A percentile compares a stretch with the other conserved stretches of the same genome.
phyloP scores from a whole-genome alignment of 2,113 vertebrate genomes.

The Amia ocellicauda region DNA sequence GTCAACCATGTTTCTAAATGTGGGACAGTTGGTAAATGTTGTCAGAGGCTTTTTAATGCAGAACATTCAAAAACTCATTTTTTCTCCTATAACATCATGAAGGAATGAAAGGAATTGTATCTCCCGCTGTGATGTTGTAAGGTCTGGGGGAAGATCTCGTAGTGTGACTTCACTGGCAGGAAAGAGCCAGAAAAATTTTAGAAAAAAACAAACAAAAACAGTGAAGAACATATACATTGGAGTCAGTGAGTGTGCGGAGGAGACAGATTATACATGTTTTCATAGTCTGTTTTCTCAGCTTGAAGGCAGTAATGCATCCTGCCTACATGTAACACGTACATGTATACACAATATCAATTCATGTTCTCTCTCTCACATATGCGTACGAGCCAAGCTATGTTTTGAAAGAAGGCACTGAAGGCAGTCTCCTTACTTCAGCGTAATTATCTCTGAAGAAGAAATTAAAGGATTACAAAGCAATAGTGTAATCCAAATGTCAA shows the following conservation, averaged over 20 bases:
- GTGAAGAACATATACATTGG: too few species aligned
- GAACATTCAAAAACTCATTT: slow-evolving; percentile 26
- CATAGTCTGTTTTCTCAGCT: too few species aligned
- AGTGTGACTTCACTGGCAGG: slow-evolving; percentile 29
- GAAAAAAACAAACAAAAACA: slow-evolving; percentile 24
- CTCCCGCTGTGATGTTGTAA: neutral
- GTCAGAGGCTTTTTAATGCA: slow-evolving; percentile 42
- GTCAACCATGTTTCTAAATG: slow-evolving; percentile 7
- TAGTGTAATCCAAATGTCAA: slow-evolving; percentile 50
- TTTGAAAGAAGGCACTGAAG: slow-evolving; percentile 19
- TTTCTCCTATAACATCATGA: slow-evolving; percentile 2
- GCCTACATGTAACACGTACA: too few species aligned
- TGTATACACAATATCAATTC: too few species aligned
- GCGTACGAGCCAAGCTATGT: too few species aligned
- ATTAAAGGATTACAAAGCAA: slow-evolving; percentile 61
- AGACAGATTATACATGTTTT: too few species aligned
- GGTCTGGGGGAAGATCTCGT: slow-evolving; percentile 52
- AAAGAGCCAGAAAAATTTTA: slow-evolving; percentile 62
- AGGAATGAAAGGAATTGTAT: neutral
- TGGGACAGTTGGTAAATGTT: slow-evolving; percentile 19
- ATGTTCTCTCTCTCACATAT: neutral
- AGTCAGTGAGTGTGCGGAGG: too few species aligned
- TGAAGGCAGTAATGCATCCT: too few species aligned
- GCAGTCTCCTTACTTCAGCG: slow-evolving; percentile 19
- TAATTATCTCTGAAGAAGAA: slow-evolving; percentile 58